Conservation (phyloP, 2,888 invertebrate species). For the Drosophila trichaetosa region DNA sequence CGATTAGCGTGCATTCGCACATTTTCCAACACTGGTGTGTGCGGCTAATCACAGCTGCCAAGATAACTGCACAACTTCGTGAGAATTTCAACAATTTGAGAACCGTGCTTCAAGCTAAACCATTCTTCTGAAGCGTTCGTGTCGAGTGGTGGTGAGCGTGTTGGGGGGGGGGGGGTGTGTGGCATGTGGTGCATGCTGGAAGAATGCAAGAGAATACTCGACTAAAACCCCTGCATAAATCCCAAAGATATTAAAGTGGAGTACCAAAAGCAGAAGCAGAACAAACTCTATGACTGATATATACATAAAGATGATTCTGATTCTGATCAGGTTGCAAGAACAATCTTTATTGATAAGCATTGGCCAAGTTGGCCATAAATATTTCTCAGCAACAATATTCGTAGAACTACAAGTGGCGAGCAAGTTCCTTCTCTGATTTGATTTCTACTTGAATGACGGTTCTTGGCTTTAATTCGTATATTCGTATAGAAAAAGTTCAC, state of each 20-base stretch:
- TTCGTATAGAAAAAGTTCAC: no score
- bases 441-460: no score
- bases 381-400: neutral
- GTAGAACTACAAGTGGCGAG: neutral
- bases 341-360: neutral
- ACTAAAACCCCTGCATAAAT: neutral
- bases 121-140: neutral
- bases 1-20: slow-evolving; percentile 4
- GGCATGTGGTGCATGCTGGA: neutral
- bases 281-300: neutral
- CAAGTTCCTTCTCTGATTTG: neutral
- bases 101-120: neutral
- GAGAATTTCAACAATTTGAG: slow-evolving; percentile 48
- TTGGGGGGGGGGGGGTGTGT: neutral
- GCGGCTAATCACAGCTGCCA: slow-evolving; percentile 6
- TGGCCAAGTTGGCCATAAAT: neutral
- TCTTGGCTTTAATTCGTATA: no score
- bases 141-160: neutral
- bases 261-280: neutral
- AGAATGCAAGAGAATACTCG: neutral
- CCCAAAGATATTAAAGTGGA: neutral
- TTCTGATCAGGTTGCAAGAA: neutral
- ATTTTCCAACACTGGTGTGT: slow-evolving; percentile 37
- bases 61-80: slow-evolving; percentile 23
- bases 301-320: neutral